Conservation (phyloP, 2,888 invertebrate species). For the Lymantria dispar region DNA sequence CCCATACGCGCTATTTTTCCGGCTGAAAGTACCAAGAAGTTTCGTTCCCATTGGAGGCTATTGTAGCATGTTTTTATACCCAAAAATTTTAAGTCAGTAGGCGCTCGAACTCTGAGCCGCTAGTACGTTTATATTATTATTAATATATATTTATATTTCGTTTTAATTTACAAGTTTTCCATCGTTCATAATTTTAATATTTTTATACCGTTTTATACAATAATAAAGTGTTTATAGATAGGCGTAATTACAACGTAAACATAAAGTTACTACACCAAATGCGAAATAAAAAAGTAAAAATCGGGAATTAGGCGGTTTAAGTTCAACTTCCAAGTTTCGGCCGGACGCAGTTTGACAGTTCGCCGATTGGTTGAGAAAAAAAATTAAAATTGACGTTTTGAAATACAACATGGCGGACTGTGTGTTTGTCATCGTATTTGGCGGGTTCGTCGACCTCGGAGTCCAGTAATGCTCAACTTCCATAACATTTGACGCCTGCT, state of each 20-base stretch:
- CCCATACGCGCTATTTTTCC: constrained; percentile 36
- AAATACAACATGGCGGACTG: constrained; percentile 72
- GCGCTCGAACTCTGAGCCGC: constrained; percentile 81
- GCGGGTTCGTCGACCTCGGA: constrained; percentile 66
- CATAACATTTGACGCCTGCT: constrained; percentile 77
- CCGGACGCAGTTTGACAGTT: constrained; percentile 37
- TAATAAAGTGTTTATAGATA: constrained; percentile 78
- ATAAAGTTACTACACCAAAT: constrained; percentile 34
- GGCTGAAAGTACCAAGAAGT: constrained; percentile 65
- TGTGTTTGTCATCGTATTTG: constrained; percentile 63
- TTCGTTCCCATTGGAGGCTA: constrained; percentile 65
- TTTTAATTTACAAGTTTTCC: constrained; percentile 82
- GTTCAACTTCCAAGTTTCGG: constrained; percentile 37
- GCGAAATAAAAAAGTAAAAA: constrained; percentile 17
- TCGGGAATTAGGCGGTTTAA: constrained; percentile 34
- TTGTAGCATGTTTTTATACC: constrained; percentile 83
- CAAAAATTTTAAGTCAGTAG: constrained; percentile 83
- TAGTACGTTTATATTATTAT: constrained; percentile 81
- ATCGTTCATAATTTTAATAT: constrained; percentile 82
- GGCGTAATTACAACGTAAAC: constrained; percentile 66
- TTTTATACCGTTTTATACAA: constrained; percentile 82
- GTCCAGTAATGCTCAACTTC: constrained; percentile 70
- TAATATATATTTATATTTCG: constrained; percentile 83
- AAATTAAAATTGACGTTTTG: constrained; percentile 49
- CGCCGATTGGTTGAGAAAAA: constrained; percentile 33